Percentiles rank a stretch among this genome's conserved stretches.
These are phyloP conservation scores for Hydroisotoma schaefferi DNA, from an alignment of 2,888 invertebrate genomes.

Conservation along the genomic window DNA sequence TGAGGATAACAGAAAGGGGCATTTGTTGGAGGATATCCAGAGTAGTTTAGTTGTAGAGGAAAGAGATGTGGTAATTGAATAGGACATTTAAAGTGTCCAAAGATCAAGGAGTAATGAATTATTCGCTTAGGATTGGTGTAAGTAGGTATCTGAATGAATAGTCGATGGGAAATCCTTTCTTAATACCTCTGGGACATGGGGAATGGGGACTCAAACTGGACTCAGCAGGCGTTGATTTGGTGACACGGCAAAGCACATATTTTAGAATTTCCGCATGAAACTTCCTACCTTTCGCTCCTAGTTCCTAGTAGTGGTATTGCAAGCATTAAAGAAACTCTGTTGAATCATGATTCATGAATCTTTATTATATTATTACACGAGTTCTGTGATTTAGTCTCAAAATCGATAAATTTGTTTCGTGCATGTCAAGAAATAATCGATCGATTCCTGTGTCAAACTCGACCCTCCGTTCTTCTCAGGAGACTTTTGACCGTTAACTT, in stretches of 20 bases:
- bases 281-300: no score
- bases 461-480: conserved; percentile 12
- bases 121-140: conserved; percentile 6
- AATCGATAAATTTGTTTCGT: conserved; percentile 48
- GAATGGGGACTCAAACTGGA: no score
- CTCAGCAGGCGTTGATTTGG: conserved; percentile 6
- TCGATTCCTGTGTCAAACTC: conserved; percentile 45
- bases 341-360: no score
- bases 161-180: background rate
- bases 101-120: conserved; percentile 22
- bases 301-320: no score
- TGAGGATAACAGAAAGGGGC: background rate
- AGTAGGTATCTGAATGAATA: background rate
- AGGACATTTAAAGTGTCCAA: conserved; percentile 16
- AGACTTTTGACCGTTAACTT: background rate
- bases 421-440: conserved; percentile 47
- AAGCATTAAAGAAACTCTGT: no score
- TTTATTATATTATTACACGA: no score
- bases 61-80: conserved; percentile 8
- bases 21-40: background rate
- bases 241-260: no score
- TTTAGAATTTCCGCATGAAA: no score
- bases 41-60: no score
- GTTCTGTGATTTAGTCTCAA: conserved; percentile 29
- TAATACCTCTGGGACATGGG: no score